These are phyloP conservation scores for Drosophila mimica DNA, from an alignment of 2,888 invertebrate species.

Conservation along the genomic window DNA sequence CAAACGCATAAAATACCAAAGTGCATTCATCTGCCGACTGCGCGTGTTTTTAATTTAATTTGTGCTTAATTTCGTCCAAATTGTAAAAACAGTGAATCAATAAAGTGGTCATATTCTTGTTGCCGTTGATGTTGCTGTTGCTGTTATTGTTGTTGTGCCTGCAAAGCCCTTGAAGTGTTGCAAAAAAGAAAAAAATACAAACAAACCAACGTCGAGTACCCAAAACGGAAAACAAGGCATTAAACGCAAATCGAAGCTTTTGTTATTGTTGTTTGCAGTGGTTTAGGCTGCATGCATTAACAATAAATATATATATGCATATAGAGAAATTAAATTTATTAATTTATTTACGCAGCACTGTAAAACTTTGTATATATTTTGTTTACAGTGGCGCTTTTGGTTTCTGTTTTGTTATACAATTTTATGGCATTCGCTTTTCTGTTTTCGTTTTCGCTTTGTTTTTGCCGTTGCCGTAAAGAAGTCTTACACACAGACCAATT, in stretches of 20 bases:
- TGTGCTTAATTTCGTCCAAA: constrained; percentile 52
- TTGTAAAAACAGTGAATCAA: constrained; percentile 68
- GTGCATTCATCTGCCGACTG: constrained; percentile 56
- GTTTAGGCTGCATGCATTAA: constrained; percentile 47
- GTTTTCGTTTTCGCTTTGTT: constrained; percentile 32
- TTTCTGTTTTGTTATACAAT: constrained; percentile 31
- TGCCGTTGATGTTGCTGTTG: constrained; percentile 10
- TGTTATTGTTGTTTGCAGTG: constrained; percentile 32
- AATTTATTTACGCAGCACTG: constrained; percentile 11
- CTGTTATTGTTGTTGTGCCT: constrained; percentile 18
- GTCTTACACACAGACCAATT: constrained; percentile 52
- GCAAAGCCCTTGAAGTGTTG: constrained; percentile 64
- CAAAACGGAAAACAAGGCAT: constrained; percentile 43
- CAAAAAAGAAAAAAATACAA: constrained; percentile 36
- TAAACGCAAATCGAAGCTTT: constrained; percentile 23
- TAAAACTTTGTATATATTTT: constrained; percentile 7
- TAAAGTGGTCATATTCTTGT: constrained; percentile 49
- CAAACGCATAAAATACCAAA: constrained; percentile 39
- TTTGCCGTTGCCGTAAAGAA: constrained; percentile 33
- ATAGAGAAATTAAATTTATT: neutral
- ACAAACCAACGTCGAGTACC: constrained; percentile 17
- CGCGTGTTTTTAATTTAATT: constrained; percentile 64
- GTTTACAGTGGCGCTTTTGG: constrained; percentile 30
- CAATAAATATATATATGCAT: constrained; percentile 18
- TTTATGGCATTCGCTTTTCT: constrained; percentile 29